Evolutionary conservation across 1,140 invertebrate genomes (phyloP).

Genomic region (Drosophila arawakana): DNA sequence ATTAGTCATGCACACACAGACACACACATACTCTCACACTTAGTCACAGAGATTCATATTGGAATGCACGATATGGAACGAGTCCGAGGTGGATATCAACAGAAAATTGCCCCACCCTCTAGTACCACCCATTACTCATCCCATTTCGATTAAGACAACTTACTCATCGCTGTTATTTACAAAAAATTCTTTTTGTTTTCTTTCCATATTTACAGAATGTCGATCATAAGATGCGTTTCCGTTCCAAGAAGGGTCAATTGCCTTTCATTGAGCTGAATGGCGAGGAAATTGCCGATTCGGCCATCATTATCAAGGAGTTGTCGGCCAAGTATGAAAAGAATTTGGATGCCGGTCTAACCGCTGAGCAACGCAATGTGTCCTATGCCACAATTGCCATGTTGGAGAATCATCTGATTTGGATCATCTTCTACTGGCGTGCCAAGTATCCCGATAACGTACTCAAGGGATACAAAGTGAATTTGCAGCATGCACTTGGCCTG

Average conservation of each 20-base stretch:
- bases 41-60: constrained; percentile 24
- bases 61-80: constrained; percentile 49
- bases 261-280: constrained; percentile 97
- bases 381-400: constrained; percentile 98
- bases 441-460: constrained; percentile 94
- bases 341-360: constrained; percentile 90
- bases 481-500: constrained; percentile 94
- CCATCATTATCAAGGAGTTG: constrained; percentile 94
- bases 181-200: constrained; percentile 1
- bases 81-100: constrained; percentile 30
- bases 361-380: constrained; percentile 93
- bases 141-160: constrained; percentile 28
- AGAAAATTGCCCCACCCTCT: constrained; percentile 22
- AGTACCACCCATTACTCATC: constrained; percentile 45
- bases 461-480: constrained; percentile 95
- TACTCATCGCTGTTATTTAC: constrained; percentile 34
- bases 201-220: constrained; percentile 91
- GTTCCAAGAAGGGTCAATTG: constrained; percentile 96
- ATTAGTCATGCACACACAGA: constrained; percentile 52
- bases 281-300: constrained; percentile 95
- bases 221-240: constrained; percentile 96
- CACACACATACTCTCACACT: neutral
- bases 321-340: constrained; percentile 93
- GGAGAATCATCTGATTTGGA: constrained; percentile 96
- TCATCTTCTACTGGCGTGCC: constrained; percentile 94